phyloP scores from a whole-genome alignment of 2,113 vertebrate species.

The Octodon degus region DNA sequence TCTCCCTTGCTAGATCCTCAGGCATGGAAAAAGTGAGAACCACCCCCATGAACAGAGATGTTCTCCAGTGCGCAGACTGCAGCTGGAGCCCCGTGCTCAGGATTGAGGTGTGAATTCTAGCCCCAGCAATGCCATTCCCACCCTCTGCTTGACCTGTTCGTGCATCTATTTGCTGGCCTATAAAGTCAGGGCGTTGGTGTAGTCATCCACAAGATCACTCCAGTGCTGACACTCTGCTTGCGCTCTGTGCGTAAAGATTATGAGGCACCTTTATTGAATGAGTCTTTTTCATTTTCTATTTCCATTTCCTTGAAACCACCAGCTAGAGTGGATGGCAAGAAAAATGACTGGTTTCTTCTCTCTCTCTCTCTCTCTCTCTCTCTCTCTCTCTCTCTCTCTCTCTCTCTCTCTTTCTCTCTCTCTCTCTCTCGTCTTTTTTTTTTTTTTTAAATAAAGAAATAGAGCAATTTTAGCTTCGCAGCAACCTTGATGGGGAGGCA shows the following conservation, averaged over 20 bases:
- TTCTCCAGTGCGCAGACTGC: background rate
- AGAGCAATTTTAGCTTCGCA: background rate
- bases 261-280: fast-evolving
- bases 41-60: background rate
- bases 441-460: no score
- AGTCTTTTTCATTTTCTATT: background rate
- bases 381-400: no score
- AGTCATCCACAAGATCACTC: background rate
- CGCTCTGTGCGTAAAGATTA: background rate
- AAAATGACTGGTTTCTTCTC: background rate
- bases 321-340: background rate
- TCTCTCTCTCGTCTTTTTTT: background rate
- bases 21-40: background rate
- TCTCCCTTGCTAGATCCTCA: background rate
- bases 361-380: no score
- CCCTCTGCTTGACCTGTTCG: background rate
- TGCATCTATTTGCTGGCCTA: background rate
- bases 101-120: background rate
- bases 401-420: no score
- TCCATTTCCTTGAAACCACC: background rate
- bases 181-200: background rate
- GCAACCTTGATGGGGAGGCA: background rate
- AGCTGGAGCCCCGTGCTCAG: no score
- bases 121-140: background rate
- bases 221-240: background rate